phyloP scores from a whole-genome alignment of 2,888 invertebrate species.

The Lasioglossum villosulum region DNA sequence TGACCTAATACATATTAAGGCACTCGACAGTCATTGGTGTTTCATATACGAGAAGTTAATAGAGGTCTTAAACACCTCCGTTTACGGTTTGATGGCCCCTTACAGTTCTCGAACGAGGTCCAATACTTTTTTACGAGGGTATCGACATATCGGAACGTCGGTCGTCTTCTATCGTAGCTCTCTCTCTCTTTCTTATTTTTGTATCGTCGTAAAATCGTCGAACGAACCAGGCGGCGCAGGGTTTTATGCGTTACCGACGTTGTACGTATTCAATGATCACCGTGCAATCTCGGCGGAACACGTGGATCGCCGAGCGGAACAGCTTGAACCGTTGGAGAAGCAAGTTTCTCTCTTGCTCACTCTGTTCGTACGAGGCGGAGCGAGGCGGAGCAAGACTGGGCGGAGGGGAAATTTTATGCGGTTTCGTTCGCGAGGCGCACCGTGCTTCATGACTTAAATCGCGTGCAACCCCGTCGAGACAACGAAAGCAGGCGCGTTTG shows the following conservation, averaged over 20 bases:
- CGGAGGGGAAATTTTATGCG: conserved; percentile 27
- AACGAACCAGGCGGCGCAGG: background rate
- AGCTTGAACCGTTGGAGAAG: background rate
- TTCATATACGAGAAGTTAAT: background rate
- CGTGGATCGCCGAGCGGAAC: background rate
- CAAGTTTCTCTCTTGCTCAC: background rate
- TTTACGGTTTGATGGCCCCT: background rate
- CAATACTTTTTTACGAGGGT: conserved; percentile 17
- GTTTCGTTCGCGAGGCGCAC: conserved; percentile 2
- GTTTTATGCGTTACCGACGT: conserved; percentile 37
- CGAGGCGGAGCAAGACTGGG: background rate
- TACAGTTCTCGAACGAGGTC: background rate
- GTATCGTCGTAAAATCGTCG: conserved; percentile 34
- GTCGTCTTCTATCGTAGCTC: background rate
- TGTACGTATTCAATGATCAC: conserved; percentile 35
- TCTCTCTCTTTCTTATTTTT: conserved; percentile 20
- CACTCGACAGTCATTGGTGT: background rate
- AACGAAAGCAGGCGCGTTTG: conserved; percentile 39
- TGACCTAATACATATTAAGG: background rate
- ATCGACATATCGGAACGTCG: background rate
- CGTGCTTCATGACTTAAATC: conserved; percentile 22
- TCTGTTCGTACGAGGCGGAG: background rate
- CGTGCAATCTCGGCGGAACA: conserved; percentile 11
- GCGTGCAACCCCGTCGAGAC: conserved; percentile 16
- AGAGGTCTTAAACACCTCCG: conserved; percentile 5